A percentile compares a stretch with the other conserved stretches of the same genome.
These are phyloP conservation scores for Uloborus plumipes DNA, from an alignment of 2,888 invertebrate genomes.

Conservation along the genomic window DNA sequence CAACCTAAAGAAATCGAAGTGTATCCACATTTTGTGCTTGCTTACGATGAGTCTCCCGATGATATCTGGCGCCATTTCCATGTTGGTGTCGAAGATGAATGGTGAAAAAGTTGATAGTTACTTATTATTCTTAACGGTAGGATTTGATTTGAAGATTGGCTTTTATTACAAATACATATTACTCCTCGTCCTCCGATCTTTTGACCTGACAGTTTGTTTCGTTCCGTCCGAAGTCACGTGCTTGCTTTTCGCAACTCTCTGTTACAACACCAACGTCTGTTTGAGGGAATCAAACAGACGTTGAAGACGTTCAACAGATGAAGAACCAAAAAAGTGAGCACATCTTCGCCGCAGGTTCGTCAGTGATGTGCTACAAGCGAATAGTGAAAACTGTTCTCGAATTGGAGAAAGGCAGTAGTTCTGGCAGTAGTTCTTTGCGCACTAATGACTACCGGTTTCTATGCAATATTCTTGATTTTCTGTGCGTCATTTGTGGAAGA, in stretches of 20 bases:
- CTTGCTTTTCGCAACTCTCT: conserved; percentile 32
- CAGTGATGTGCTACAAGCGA: conserved; percentile 31
- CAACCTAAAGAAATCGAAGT: conserved; percentile 3
- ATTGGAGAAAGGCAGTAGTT: conserved; percentile 38
- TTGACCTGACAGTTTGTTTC: conserved; percentile 43
- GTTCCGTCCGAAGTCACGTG: conserved; percentile 40
- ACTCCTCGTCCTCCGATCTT: conserved; percentile 34
- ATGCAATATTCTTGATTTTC: conserved; percentile 41
- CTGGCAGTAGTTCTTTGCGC: conserved; percentile 39
- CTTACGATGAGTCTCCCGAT: conserved; percentile 31
- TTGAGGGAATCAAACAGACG: conserved; percentile 29
- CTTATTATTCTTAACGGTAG: conserved; percentile 21
- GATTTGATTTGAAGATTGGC: conserved; percentile 23
- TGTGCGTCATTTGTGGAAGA: conserved; percentile 34
- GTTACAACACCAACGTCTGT: conserved; percentile 17
- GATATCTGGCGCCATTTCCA: conserved; percentile 32
- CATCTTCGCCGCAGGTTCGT: conserved; percentile 3
- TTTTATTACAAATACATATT: conserved; percentile 42
- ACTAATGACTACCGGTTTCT: conserved; percentile 34
- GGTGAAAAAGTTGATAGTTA: conserved; percentile 29
- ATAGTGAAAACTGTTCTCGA: conserved; percentile 26
- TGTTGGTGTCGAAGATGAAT: conserved; percentile 37
- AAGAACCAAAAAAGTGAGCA: not conserved
- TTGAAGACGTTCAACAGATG: conserved; percentile 6
- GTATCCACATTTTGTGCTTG: conserved; percentile 22